Evolutionary conservation across 2,113 vertebrate species (phyloP).

Genomic region (Ptilorrhoa leucosticta): DNA sequence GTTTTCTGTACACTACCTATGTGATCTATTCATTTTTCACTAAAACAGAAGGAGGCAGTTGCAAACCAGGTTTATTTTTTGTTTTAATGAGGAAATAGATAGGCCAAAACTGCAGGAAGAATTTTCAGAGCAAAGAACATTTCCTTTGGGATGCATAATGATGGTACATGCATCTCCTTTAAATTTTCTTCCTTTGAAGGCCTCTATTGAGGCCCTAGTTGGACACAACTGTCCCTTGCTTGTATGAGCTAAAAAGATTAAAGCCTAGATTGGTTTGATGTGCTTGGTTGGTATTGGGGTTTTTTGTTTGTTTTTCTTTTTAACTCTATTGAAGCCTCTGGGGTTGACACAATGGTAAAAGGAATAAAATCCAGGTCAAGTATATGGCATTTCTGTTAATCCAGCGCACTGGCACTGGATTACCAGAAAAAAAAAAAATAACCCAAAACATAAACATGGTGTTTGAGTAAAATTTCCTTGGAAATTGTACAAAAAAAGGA

Average conservation of each 20-base stretch:
- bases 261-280: not conserved
- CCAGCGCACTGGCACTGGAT: not conserved
- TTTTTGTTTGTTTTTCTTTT: not conserved
- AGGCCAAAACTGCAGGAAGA: not conserved
- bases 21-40: not conserved
- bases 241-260: not conserved
- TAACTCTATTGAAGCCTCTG: not conserved
- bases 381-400: not conserved
- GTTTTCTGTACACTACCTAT: not conserved
- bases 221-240: not conserved
- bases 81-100: not conserved
- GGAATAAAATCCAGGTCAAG: not conserved
- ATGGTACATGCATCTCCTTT: not conserved
- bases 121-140: not conserved
- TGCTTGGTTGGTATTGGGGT: not conserved
- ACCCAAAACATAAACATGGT: fast-evolving
- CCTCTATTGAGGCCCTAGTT: not conserved
- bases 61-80: not conserved
- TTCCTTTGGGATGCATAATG: not conserved
- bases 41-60: not conserved
- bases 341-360: not conserved
- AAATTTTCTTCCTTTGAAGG: not conserved
- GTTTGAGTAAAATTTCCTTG: not conserved
- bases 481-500: not conserved
- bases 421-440: not conserved